Percentiles rank a stretch among this genome's conserved stretches.
phyloP scores from a whole-genome alignment of 2,113 vertebrate species.

The Pholis gunnellus region DNA sequence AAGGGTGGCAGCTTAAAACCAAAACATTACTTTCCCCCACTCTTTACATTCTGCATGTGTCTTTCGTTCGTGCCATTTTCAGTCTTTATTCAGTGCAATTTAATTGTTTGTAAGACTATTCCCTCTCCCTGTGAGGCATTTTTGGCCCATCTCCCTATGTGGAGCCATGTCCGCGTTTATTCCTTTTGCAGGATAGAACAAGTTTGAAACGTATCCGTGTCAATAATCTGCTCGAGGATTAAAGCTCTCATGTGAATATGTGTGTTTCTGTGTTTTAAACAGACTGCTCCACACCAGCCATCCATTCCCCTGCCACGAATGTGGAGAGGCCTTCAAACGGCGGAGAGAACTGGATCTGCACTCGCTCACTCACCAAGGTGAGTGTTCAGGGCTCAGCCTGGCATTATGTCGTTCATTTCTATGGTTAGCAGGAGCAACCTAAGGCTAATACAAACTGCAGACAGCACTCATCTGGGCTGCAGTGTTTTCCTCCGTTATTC shows the following conservation, averaged over 20 bases:
- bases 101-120: slow-evolving; percentile 1
- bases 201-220: neutral
- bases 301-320: slow-evolving; percentile 88
- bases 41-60: slow-evolving; percentile 17
- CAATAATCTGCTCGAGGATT: neutral
- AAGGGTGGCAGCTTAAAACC: slow-evolving; percentile 29
- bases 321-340: slow-evolving; percentile 89
- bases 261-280: slow-evolving; percentile 23
- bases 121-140: neutral
- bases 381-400: slow-evolving; percentile 41
- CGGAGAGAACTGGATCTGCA: slow-evolving; percentile 91
- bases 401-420: neutral
- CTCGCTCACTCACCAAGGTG: slow-evolving; percentile 88
- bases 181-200: neutral
- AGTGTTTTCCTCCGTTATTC: neutral
- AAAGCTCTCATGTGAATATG: neutral
- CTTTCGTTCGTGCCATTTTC: neutral
- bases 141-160: neutral
- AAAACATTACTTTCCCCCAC: slow-evolving; percentile 26
- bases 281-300: slow-evolving; percentile 92
- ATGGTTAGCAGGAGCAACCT: neutral
- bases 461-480: neutral
- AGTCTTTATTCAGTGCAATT: neutral
- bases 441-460: neutral
- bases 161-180: neutral